Percentiles rank a stretch among this genome's conserved stretches.
Conservation (phyloP, 1,140 invertebrate species). For the Chironomus striatipennis region DNA sequence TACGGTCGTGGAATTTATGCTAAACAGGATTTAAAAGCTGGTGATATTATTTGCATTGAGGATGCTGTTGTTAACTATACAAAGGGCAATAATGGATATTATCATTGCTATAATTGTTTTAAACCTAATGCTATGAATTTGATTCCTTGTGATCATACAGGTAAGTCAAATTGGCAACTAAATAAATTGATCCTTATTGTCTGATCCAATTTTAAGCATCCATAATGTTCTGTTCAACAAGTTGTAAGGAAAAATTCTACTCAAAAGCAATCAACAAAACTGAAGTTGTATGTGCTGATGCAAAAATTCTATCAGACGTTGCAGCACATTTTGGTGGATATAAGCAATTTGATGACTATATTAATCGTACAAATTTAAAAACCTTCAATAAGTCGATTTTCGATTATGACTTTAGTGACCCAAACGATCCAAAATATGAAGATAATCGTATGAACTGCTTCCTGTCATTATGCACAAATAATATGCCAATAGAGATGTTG, state of each 20-base stretch:
- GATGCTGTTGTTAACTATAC: not conserved
- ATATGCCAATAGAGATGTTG: no score
- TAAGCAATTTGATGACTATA: not conserved
- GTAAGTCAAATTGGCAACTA: not conserved
- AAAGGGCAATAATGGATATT: not conserved
- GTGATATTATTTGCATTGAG: not conserved
- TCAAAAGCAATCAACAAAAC: not conserved
- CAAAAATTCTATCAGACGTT: not conserved
- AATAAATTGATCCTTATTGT: no score
- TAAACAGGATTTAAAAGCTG: not conserved
- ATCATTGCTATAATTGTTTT: not conserved
- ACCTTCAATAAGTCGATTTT: not conserved
- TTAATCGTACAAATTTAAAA: not conserved
- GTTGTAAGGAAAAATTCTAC: not conserved
- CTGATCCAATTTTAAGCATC: not conserved
- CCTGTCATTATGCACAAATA: no score
- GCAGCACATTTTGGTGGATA: not conserved
- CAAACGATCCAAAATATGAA: not conserved
- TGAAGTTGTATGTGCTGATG: not conserved
- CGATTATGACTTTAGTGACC: not conserved
- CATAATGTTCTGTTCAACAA: not conserved
- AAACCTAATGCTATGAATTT: not conserved
- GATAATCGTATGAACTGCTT: no score
- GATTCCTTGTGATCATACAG: not conserved
- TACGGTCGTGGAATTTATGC: slow-evolving; percentile 44